Conservation (phyloP, 53 echinoderm and acorn worm genomes). For the Echinometra lucunter region DNA sequence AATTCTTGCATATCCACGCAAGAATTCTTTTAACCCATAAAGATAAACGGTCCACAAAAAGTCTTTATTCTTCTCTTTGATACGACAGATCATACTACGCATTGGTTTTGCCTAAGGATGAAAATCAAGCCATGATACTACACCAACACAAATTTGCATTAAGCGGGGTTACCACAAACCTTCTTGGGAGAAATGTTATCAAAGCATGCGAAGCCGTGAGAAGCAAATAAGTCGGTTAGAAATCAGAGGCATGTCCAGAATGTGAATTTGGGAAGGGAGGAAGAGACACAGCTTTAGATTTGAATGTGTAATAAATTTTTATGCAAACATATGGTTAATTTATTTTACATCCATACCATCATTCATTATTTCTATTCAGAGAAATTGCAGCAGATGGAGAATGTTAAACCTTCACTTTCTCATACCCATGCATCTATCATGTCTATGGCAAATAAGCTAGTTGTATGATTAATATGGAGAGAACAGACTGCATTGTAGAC, state of each 20-base stretch:
- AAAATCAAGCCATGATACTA: conserved; percentile 20
- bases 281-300: not conserved
- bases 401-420: no score
- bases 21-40: not conserved
- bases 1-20: not conserved
- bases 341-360: no score
- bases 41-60: not conserved
- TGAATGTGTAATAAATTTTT: no score
- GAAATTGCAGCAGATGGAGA: no score
- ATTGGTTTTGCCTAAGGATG: conserved; percentile 9
- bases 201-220: conserved; percentile 11
- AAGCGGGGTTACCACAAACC: conserved; percentile 38
- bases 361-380: no score
- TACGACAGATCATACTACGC: conserved; percentile 1
- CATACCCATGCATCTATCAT: no score
- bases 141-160: conserved; percentile 49
- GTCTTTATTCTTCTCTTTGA: not conserved
- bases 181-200: conserved; percentile 22
- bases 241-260: not conserved
- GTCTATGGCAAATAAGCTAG: no score
- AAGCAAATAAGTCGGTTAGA: not conserved
- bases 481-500: no score
- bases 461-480: no score
- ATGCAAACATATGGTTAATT: no score
- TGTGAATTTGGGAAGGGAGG: not conserved